Evolutionary conservation across 37 sponge, comb jelly and placozoan genomes (phyloP).

Genomic region (Geodia barretti): DNA sequence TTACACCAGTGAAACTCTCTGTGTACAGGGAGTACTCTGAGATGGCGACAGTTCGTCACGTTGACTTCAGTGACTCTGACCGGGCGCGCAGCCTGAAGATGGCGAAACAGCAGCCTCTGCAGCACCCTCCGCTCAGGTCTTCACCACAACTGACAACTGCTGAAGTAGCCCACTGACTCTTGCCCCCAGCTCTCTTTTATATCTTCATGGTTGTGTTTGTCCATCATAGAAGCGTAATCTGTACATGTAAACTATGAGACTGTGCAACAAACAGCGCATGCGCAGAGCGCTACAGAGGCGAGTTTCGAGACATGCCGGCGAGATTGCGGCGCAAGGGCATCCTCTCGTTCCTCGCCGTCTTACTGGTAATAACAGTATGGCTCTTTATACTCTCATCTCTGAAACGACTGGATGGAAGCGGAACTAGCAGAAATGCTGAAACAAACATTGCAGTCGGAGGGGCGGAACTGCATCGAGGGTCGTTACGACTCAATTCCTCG

Average conservation of each 20-base stretch:
- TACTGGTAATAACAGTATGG: no score
- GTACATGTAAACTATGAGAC: no score
- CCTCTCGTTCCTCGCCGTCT: no score
- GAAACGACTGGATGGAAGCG: no score
- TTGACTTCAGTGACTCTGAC: constrained; percentile 56
- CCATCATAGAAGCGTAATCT: background rate
- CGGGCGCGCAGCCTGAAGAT: background rate
- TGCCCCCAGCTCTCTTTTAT: background rate
- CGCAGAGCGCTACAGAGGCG: no score
- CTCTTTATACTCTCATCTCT: no score
- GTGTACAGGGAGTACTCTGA: constrained; percentile 79
- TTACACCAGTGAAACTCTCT: background rate
- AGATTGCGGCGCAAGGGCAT: no score
- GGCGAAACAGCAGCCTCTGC: background rate
- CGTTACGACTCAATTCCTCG: background rate
- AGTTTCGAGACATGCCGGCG: no score
- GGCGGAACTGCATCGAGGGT: background rate
- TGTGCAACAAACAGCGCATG: no score
- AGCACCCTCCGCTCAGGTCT: background rate
- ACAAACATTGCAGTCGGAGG: no score
- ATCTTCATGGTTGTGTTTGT: background rate
- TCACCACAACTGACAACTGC: background rate
- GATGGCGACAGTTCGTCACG: constrained; percentile 82
- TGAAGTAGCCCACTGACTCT: background rate
- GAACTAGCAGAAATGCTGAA: no score